These are phyloP conservation scores for Ganaspis brasiliensis DNA, from an alignment of 2,888 invertebrate genomes.

Conservation along the genomic window DNA sequence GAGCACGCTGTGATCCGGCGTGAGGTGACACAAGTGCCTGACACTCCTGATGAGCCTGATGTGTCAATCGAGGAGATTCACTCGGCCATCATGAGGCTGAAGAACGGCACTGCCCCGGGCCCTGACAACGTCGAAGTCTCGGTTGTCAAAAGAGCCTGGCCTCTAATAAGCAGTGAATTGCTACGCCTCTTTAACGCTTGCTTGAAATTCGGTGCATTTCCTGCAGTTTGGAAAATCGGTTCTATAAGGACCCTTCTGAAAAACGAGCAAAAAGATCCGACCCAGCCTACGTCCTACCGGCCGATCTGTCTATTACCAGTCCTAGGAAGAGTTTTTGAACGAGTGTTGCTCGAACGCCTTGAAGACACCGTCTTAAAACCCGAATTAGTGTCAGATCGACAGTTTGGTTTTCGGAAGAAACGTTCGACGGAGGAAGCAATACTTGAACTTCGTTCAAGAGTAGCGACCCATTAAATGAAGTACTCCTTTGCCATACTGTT, in stretches of 20 bases:
- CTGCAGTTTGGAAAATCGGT: conserved; percentile 55
- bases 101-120: conserved; percentile 55
- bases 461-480: no score
- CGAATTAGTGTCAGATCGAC: no score
- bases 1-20: background rate
- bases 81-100: conserved; percentile 33
- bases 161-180: conserved; percentile 40
- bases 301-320: conserved; percentile 54
- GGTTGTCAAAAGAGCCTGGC: conserved; percentile 47
- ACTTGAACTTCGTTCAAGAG: no score
- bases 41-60: background rate
- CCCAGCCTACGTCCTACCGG: conserved; percentile 47
- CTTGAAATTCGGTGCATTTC: conserved; percentile 55
- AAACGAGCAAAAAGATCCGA: conserved; percentile 47
- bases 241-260: conserved; percentile 53
- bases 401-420: no score
- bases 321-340: conserved; percentile 54
- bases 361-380: no score
- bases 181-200: conserved; percentile 54
- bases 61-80: conserved; percentile 44
- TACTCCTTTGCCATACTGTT: no score
- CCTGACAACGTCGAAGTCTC: conserved; percentile 54
- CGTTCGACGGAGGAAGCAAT: no score
- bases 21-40: background rate
- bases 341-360: background rate